These are phyloP conservation scores for Leptobrachium leishanense DNA, from an alignment of 2,113 vertebrate genomes.

Conservation along the genomic window DNA sequence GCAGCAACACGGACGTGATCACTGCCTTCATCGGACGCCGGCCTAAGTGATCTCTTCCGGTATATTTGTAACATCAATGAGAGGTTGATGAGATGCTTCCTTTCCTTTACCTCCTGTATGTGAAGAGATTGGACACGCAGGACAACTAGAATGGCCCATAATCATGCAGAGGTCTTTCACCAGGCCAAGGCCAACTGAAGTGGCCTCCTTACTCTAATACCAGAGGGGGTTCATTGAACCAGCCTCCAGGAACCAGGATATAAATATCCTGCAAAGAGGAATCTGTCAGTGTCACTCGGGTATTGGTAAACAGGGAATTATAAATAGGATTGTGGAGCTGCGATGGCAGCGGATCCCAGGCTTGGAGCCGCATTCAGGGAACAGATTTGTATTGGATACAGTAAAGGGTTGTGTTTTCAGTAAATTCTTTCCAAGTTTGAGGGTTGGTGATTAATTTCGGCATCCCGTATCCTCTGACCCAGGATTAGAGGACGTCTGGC, in stretches of 20 bases:
- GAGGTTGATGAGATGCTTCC: no score
- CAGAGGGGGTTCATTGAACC: no score
- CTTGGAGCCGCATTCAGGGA: neutral
- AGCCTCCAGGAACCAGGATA: conserved; percentile 38
- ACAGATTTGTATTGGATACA: neutral
- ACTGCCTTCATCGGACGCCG: no score
- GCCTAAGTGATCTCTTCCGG: neutral
- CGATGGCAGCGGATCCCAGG: neutral
- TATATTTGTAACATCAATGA: no score
- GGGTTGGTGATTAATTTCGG: neutral
- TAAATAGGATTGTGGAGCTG: conserved; percentile 59
- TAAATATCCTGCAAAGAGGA: conserved; percentile 68
- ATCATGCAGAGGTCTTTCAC: no score
- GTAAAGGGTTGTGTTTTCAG: neutral
- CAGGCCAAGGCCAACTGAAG: no score
- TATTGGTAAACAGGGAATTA: conserved; percentile 56
- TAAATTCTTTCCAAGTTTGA: neutral
- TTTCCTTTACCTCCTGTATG: neutral
- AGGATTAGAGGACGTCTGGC: neutral
- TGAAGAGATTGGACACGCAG: no score
- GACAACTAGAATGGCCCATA: no score
- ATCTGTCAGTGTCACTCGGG: conserved; percentile 59
- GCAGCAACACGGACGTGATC: no score
- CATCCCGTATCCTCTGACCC: neutral
- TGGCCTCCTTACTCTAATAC: no score